Conservation (phyloP, 2,113 vertebrate genomes). For the Smithornis capensis region DNA sequence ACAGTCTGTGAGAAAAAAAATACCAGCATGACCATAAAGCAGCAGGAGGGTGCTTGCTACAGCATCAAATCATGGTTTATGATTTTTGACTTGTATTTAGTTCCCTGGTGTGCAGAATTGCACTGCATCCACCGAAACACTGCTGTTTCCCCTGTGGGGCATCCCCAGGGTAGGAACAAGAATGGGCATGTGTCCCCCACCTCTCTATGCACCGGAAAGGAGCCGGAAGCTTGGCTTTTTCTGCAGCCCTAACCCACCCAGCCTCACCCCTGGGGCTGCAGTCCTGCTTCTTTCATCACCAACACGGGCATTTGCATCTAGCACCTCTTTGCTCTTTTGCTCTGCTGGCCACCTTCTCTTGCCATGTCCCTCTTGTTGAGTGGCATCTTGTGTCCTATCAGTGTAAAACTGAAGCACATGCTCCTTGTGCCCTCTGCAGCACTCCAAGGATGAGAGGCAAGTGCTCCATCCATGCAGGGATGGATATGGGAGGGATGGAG, state of each 20-base stretch:
- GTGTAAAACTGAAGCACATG: rapidly evolving
- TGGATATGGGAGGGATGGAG: not conserved
- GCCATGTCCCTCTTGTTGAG: not conserved
- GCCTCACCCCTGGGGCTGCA: not conserved
- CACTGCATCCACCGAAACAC: rapidly evolving
- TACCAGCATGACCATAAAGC: not conserved
- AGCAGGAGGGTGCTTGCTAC: not conserved
- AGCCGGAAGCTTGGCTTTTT: not conserved
- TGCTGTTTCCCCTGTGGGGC: not conserved
- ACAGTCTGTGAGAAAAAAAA: not conserved
- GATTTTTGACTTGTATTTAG: not conserved
- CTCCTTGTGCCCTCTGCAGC: not conserved
- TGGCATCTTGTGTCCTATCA: not conserved
- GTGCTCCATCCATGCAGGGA: not conserved
- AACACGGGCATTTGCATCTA: not conserved
- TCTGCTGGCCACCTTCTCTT: not conserved
- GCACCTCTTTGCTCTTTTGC: not conserved
- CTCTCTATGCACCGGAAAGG: not conserved
- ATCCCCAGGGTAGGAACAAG: not conserved
- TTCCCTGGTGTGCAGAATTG: not conserved
- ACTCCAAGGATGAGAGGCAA: not conserved
- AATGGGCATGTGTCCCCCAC: not conserved
- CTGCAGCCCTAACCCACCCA: not conserved
- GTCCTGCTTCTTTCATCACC: not conserved
- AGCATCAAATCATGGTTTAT: not conserved